Evolutionary conservation across 2,797 vertebrate genomes (phyloP), one percentile per base, ranked within the genome.

Genomic region (Gambusia yucatana): DNA sequence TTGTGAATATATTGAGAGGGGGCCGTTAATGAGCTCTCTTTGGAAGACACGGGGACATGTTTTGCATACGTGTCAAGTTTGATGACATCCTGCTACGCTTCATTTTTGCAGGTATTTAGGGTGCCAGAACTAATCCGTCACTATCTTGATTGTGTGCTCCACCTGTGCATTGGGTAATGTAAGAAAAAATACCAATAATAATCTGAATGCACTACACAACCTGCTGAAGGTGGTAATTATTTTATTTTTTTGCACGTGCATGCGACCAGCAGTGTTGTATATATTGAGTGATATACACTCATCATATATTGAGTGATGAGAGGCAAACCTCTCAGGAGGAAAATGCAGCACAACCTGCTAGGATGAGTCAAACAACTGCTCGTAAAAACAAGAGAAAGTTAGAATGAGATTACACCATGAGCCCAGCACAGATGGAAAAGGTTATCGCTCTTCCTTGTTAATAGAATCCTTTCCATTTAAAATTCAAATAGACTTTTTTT

Each of bases 391-490:
- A 80, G 6, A 73, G 6, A 76, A 28, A 44, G 69, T 82, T 82
- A 50, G 78, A 82, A 80, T 83, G 72, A 83, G 83, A 77, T 80
- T 86, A 77, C 65, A 41, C 41, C 50, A 78, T 76, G 81, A 81
- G 73, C 48, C 17, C 76, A 50, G 81, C 84, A 78, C 46, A 55
- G 76, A 69, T 69, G 73, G 65, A 87, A 82, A 36, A 89, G 87
- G 90, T 93, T 92, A 92, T 92, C 88, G 0, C 25, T 2, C 73
- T 76, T 73, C 74, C 82, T 77, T 82, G 82, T 86, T 91, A 82
- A 88, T 81, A 80, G 82, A 79, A 82, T 86, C 80, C 83, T 89
- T 87, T 46, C 81, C 59, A 87, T 92, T 91, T 91, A 78, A 90
- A 86, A 94, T 91, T 91, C 87, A 91, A 92, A 94, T 30, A 61